Percentiles rank a stretch among this genome's conserved stretches.
Conservation (phyloP, 2,113 vertebrate species). For the Riparia riparia region DNA sequence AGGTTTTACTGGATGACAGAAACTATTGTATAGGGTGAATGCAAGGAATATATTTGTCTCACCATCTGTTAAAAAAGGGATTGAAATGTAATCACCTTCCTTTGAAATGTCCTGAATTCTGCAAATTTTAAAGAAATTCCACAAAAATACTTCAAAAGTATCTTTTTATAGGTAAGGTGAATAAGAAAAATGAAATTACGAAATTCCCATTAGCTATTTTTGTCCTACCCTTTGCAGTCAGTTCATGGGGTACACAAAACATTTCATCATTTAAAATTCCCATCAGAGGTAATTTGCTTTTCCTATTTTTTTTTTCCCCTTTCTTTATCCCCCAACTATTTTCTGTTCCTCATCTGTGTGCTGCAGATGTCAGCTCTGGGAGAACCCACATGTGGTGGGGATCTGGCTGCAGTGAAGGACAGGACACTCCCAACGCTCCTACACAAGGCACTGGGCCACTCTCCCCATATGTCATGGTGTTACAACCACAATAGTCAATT, state of each 20-base stretch:
- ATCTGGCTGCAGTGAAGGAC: background rate
- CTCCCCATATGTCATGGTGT: constrained; percentile 50
- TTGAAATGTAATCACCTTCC: background rate
- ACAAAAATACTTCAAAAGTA: background rate
- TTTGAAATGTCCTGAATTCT: background rate
- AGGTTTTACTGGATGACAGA: background rate
- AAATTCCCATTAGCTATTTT: constrained; percentile 1
- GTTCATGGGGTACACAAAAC: constrained; percentile 20
- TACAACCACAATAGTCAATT: constrained; percentile 57
- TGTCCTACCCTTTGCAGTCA: background rate
- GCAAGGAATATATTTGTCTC: background rate
- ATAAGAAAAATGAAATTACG: background rate
- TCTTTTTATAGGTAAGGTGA: background rate
- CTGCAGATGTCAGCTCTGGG: constrained; percentile 45
- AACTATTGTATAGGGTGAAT: background rate
- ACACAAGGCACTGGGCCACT: background rate
- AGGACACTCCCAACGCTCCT: background rate
- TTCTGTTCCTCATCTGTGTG: background rate
- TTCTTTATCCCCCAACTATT: background rate
- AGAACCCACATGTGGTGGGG: background rate
- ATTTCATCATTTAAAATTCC: constrained; percentile 3
- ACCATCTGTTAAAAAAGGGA: background rate
- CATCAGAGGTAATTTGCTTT: background rate
- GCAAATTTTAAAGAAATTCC: background rate
- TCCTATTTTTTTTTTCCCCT: background rate